Base-by-base conservation (phyloP, 2,113 vertebrate genomes). In the Grammomys surdaster region DNA sequence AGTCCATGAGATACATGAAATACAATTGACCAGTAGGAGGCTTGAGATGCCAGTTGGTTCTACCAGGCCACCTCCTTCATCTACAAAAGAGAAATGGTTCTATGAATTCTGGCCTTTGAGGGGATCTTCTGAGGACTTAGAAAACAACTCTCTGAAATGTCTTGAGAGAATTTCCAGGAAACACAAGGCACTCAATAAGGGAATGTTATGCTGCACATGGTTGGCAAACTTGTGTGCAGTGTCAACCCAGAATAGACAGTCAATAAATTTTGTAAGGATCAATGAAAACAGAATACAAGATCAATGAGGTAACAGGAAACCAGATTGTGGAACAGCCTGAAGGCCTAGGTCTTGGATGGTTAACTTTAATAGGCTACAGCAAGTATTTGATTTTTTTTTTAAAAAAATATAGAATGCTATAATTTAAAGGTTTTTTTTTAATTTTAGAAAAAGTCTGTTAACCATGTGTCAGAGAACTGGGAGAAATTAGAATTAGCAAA, bases 371-470 rank as follows among this genome's bases (percentile, higher is more conserved):
- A 92, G 36, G 31, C 77, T 77, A 94, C 16, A 3, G 46, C 10
- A 94, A 88, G 31, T 40, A 90, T 40, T 92, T 88, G 7, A 69
- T 51, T 73, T 75, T 72, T 87, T 48, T 70, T 28, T n/a, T n/a
- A 40, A 40, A 40, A 40, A 67, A 43, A 78, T 54, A 93, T 48
- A 28, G 22, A 51, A 90, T 81, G 56, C 17, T 11, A 33, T 72
- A 46, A 65, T 70, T 89, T 91, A 28, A 40, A 13, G 87, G 46
- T 69, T 40, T 70, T 24, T 36, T n/a, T 72, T 69, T 69, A 5
- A 84, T 81, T 92, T 94, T 86, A 82, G 75, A 51, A 72, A 89
- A 36, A 88, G 88, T 90, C 51, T 78, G 26, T 67, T 91, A 95
- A 72, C 36, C 28, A 63, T 43, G 67, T 88, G 48, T 90, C 88